Evolutionary conservation across 2,888 invertebrate species (phyloP), one percentile per base, ranked within the genome.

Genomic region (Myopa tessellatipennis): DNA sequence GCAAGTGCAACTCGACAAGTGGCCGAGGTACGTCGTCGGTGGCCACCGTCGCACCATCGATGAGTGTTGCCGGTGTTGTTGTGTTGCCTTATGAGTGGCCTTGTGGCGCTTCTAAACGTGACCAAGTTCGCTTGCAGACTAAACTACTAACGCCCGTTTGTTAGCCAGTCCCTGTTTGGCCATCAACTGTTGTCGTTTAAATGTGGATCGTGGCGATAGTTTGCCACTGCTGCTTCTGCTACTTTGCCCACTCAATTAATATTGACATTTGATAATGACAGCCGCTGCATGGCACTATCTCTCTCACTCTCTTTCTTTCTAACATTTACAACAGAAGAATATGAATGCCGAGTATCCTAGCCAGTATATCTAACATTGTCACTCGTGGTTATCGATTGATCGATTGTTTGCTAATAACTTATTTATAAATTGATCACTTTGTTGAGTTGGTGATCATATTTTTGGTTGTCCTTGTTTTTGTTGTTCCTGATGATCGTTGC

Each of bases 341-440:
- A 36, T 52, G 50, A 1, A 50, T 50, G 50, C 50, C 50, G 50
- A 50, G 8, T 14, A 14, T 14, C 50, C 50, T 8, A 8, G 50
- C 50, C 10, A 50, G 10, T 14, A 50, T 50, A 1, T 50, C 50
- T 2, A 26, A 26, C 26, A 2, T 26, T 26, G 26, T 1, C 26
- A 26, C 26, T 26, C 26, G 26, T 26, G 26, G 26, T 26, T 26
- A 26, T 26, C 26, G 5, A 63, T 63, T 26, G 84, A 82, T 85
- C 60, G 67, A 70, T 79, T 68, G 67, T 68, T 75, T 72, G 79
- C 75, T 77, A 77, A 77, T 85, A 83, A 85, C 84, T 86, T 85
- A 83, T 83, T 85, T 84, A 86, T 85, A 85, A 86, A 85, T 86
- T 86, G 85, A 84, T 85, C 85, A 85, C 86, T 86, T 86, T 84